Base-by-base conservation (phyloP, 1,140 invertebrate species). In the Bombus waltoni region DNA sequence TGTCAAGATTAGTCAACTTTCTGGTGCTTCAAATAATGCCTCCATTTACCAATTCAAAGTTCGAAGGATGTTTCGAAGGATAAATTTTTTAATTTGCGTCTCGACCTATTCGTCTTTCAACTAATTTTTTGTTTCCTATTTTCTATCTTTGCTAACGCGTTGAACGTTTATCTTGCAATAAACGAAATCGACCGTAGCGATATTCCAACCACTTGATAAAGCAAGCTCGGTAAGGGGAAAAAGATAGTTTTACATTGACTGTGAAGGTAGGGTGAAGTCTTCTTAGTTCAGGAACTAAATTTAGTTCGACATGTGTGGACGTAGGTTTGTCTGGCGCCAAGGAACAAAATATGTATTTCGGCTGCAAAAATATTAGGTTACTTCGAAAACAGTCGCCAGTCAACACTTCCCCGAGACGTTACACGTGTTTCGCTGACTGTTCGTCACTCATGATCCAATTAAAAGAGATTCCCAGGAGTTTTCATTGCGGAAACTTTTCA, bases 341-440 rank as follows among this genome's bases (percentile, higher is more conserved):
- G 70, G 88, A 89, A 86, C 88, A 85, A 90, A 91, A 92, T 92
- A 85, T 88, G 78, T 81, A 91, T 91, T 87, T 85, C 83, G 89
- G 87, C 88, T 91, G 91, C 91, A 91, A 91, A 92, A 93, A 94
- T 95, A 94, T 95, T 93, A 91, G 89, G 94, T 95, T 95, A 95
- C 95, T 94, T 87, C 76, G 87, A 91, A 94, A 95, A 95, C 94
- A 95, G 85, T 86, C 90, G 90, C 88, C 86, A 93, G 92, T 95
- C 94, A 94, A 93, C 95, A 95, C 95, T 94, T 94, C 93, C 89
- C 92, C 93, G 93, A 95, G 92, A 91, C 85, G 91, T 90, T 91
- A 78, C 93, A 94, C 88, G 92, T 94, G 93, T 92, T 92, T 89
- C 77, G 83, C 42, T 15, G 15, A 35, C 47, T 38, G 57, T 8